phyloP scores from a whole-genome alignment of 2,888 invertebrate genomes.

The Mellilla xanthometata region DNA sequence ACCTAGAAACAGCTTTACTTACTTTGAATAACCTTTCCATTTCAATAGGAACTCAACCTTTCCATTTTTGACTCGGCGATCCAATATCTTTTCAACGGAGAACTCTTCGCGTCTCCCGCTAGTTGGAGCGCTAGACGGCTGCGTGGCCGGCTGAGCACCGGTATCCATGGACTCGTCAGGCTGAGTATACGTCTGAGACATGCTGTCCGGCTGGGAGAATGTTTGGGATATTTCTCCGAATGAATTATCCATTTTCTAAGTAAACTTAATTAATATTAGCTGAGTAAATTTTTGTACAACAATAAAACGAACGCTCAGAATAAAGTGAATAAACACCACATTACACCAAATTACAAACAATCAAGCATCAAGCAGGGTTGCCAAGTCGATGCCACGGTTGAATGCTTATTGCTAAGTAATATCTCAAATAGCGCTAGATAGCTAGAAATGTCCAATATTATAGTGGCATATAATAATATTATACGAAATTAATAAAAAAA shows the following conservation, averaged over 20 bases:
- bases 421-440: no score
- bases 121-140: conserved; percentile 40
- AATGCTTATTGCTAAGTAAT: no score
- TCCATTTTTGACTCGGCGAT: conserved; percentile 86
- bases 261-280: neutral
- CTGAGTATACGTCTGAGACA: conserved; percentile 34
- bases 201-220: conserved; percentile 18
- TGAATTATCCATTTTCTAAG: conserved; percentile 35
- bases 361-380: no score
- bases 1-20: conserved; percentile 38
- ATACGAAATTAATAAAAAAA: no score
- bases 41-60: conserved; percentile 86
- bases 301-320: no score
- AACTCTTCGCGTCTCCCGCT: conserved; percentile 84
- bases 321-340: no score
- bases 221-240: conserved; percentile 31
- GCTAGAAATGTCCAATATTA: no score
- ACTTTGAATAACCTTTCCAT: conserved; percentile 87
- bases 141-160: conserved; percentile 26
- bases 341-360: no score
- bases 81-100: conserved; percentile 89
- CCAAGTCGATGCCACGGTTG: no score
- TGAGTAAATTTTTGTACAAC: no score
- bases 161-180: conserved; percentile 42
- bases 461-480: no score